These are phyloP conservation scores for Perdix hodgsoniae DNA, from an alignment of 2,797 vertebrate species.

Conservation along the genomic window DNA sequence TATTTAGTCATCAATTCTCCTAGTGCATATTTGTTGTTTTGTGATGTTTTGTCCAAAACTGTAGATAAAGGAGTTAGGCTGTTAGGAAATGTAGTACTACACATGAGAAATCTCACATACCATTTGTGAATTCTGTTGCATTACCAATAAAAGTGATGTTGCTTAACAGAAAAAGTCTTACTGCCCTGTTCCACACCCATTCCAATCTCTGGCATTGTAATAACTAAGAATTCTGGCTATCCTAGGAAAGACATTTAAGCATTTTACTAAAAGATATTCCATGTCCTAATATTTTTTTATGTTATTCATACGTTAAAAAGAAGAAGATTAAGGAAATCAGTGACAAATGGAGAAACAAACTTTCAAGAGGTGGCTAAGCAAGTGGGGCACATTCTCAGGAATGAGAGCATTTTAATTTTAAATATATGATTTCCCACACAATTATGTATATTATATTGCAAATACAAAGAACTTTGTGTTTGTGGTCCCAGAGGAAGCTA, in stretches of 20 bases:
- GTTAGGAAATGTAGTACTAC: background rate
- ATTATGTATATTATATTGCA: background rate
- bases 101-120: background rate
- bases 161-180: background rate
- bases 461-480: background rate
- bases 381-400: background rate
- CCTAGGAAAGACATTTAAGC: background rate
- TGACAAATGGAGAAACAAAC: background rate
- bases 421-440: background rate
- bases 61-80: background rate
- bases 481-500: background rate
- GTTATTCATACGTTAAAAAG: background rate
- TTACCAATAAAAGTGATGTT: background rate
- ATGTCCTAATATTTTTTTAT: background rate
- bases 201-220: background rate
- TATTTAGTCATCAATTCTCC: background rate
- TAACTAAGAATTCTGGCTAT: slow-evolving; percentile 7
- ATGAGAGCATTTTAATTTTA: background rate
- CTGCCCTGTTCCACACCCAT: background rate
- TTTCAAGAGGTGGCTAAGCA: background rate
- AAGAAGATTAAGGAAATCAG: background rate
- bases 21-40: background rate
- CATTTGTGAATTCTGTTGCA: background rate
- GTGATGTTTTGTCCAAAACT: background rate
- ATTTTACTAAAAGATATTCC: background rate